phyloP scores from a whole-genome alignment of 2,888 invertebrate species.

The Baccha elongata region DNA sequence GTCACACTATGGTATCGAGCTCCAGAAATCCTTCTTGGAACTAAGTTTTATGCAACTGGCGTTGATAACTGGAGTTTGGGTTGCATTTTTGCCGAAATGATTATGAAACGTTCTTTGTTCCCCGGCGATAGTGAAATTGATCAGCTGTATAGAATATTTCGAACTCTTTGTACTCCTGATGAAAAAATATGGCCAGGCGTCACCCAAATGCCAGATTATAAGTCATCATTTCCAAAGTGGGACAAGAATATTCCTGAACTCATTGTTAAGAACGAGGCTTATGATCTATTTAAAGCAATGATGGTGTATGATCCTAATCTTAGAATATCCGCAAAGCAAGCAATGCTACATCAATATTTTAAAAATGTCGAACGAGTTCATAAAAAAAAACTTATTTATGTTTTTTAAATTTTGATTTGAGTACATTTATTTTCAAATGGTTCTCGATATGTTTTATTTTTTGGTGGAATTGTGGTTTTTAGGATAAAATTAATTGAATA shows the following conservation, averaged over 20 bases:
- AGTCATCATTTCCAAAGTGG: constrained; percentile 95
- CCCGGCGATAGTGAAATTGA: constrained; percentile 98
- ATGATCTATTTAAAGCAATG: constrained; percentile 88
- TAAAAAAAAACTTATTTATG: no score
- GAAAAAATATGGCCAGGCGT: constrained; percentile 93
- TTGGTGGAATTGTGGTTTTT: no score
- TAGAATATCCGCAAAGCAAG: constrained; percentile 91
- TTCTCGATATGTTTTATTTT: no score
- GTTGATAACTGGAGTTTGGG: constrained; percentile 98
- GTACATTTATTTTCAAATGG: no score
- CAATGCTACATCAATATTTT: constrained; percentile 90
- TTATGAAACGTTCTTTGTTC: constrained; percentile 90
- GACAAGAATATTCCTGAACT: constrained; percentile 86
- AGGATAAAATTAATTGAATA: no score
- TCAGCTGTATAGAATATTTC: constrained; percentile 98
- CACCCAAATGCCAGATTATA: constrained; percentile 93
- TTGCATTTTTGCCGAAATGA: constrained; percentile 98
- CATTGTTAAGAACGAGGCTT: constrained; percentile 84
- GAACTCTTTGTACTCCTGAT: constrained; percentile 95
- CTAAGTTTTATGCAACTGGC: constrained; percentile 94
- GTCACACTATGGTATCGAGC: constrained; percentile 99
- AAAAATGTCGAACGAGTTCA: constrained; percentile 86
- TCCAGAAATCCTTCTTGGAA: constrained; percentile 96
- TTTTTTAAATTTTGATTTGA: no score
- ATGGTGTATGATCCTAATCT: constrained; percentile 92